Percentiles rank a stretch among this genome's conserved stretches.
Evolutionary conservation across 2,113 vertebrate genomes (phyloP).

Genomic region (Bambusicola thoracicus): DNA sequence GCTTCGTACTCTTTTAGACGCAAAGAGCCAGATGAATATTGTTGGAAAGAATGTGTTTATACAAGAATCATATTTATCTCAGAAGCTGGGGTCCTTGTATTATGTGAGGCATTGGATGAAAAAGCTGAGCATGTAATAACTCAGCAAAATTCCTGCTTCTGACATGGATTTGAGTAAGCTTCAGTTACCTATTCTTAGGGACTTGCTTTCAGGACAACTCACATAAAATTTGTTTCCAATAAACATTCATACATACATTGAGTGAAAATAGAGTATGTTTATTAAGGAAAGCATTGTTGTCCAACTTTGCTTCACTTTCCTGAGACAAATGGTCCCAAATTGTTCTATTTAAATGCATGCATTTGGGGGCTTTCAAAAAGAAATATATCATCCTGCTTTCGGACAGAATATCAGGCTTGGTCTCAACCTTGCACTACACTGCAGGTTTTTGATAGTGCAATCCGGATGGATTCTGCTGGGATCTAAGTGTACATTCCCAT

Average conservation of each 20-base stretch:
- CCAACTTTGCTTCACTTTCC: not conserved
- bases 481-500: slow-evolving; percentile 70
- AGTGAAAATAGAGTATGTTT: not conserved
- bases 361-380: not conserved
- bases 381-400: not conserved
- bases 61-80: slow-evolving; percentile 55
- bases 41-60: slow-evolving; percentile 78
- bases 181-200: not conserved
- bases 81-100: slow-evolving; percentile 32
- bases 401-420: not conserved
- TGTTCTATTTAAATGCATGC: not conserved
- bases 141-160: slow-evolving; percentile 59
- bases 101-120: not conserved
- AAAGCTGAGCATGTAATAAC: slow-evolving; percentile 57
- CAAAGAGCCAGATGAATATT: slow-evolving; percentile 65
- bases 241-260: not conserved
- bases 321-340: not conserved
- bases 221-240: not conserved
- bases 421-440: slow-evolving; percentile 17
- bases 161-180: not conserved
- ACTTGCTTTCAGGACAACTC: not conserved
- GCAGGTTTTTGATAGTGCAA: slow-evolving; percentile 22
- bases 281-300: not conserved
- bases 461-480: slow-evolving; percentile 58
- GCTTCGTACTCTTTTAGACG: slow-evolving; percentile 49